Evolutionary conservation across 2,797 vertebrate species (phyloP).

Genomic region (Propithecus deckenii): DNA sequence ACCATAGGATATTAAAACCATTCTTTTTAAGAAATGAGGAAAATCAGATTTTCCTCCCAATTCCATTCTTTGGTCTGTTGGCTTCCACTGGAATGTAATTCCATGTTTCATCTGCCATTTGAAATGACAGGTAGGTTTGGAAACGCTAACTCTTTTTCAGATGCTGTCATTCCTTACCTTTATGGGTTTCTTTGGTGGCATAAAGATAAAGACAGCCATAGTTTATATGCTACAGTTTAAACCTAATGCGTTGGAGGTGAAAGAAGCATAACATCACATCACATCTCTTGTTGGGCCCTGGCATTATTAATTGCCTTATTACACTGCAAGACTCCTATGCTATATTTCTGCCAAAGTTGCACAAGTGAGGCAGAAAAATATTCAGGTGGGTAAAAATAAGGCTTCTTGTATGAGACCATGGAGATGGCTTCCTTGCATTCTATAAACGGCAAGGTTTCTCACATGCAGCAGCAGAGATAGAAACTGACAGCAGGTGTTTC

Average conservation of each 20-base stretch:
- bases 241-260: not conserved
- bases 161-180: conserved; percentile 45
- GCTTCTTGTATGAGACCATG: not conserved
- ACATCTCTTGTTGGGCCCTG: not conserved
- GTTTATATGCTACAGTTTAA: conserved; percentile 24
- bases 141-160: not conserved
- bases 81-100: not conserved
- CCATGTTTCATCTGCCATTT: not conserved
- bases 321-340: not conserved
- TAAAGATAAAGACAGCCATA: conserved; percentile 50
- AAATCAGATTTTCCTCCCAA: not conserved
- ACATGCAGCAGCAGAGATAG: not conserved
- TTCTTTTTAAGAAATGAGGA: conserved; percentile 49
- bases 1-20: not conserved
- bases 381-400: not conserved
- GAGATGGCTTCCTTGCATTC: not conserved
- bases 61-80: conserved; percentile 11
- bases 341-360: conserved; percentile 28
- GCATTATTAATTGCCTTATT: conserved; percentile 40
- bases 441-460: conserved; percentile 21
- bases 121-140: conserved; percentile 33
- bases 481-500: conserved; percentile 39
- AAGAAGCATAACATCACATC: not conserved
- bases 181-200: conserved; percentile 16
- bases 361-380: conserved; percentile 5